Conservation (phyloP, 2,797 vertebrate genomes). For the Pachyuromys duprasi region DNA sequence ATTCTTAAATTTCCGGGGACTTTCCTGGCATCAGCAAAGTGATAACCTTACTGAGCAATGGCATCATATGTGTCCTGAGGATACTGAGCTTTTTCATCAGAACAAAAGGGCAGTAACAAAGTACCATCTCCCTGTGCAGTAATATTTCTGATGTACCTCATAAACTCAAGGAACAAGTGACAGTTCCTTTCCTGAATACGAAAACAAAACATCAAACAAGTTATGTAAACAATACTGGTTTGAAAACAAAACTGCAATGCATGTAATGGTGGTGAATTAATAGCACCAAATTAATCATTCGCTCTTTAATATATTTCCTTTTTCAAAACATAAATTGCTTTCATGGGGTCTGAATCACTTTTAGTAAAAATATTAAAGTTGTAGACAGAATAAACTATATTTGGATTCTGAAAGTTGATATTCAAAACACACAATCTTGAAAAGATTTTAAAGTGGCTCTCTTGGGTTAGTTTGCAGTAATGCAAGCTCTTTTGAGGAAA, state of each 20-base stretch:
- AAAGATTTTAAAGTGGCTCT: conserved; percentile 19
- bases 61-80: neutral
- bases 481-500: neutral
- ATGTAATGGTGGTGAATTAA: neutral
- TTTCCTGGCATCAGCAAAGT: neutral
- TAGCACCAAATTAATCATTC: neutral
- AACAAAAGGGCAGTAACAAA: neutral
- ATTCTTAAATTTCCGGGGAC: neutral
- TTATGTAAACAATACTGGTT: neutral
- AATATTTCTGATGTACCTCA: neutral
- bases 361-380: conserved; percentile 6
- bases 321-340: neutral
- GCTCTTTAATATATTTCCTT: neutral
- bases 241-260: neutral
- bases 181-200: neutral
- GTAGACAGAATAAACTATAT: neutral
- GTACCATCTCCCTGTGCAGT: neutral
- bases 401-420: neutral
- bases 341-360: neutral
- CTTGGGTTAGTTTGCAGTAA: neutral
- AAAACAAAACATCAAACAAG: neutral
- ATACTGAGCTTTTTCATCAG: neutral
- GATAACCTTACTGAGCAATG: neutral
- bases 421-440: neutral
- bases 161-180: neutral